phyloP scores from a whole-genome alignment of 2,888 invertebrate species.

The Chrysolina haemoptera region DNA sequence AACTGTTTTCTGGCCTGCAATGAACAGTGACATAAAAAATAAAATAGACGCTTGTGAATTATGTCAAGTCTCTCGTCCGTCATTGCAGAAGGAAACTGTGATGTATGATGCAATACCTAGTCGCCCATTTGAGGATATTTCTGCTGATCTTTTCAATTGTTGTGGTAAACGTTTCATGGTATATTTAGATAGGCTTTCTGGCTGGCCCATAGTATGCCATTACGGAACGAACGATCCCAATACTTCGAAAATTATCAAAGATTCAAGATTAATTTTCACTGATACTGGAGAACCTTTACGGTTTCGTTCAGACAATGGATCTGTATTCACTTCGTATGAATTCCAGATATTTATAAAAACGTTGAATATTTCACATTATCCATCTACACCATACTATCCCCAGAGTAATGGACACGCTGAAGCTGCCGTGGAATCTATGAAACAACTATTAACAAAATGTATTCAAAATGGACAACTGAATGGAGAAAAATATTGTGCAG shows the following conservation, averaged over 20 bases:
- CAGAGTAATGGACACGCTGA: not conserved
- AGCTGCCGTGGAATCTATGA: not conserved
- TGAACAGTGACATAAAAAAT: too few relatives aligned
- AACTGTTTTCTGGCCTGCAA: slow-evolving; percentile 2
- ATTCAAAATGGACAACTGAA: not conserved
- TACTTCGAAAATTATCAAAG: not conserved
- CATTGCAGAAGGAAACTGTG: not conserved
- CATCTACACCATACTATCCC: not conserved
- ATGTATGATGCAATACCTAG: not conserved
- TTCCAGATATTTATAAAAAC: not conserved
- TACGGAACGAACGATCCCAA: not conserved
- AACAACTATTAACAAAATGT: not conserved
- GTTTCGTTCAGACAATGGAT: not conserved
- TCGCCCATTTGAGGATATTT: not conserved
- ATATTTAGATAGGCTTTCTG: too few relatives aligned
- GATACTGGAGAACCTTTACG: slow-evolving; percentile 14
- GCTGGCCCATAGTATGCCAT: not conserved
- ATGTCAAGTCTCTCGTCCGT: not conserved
- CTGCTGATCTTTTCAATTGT: not conserved
- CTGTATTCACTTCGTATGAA: not conserved
- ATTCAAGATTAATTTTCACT: not conserved
- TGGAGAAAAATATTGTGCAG: not conserved
- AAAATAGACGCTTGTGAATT: not conserved
- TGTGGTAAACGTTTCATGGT: not conserved
- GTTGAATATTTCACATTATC: not conserved